Base-by-base conservation (phyloP, 2,113 vertebrate genomes). In the Aplodontia rufa region DNA sequence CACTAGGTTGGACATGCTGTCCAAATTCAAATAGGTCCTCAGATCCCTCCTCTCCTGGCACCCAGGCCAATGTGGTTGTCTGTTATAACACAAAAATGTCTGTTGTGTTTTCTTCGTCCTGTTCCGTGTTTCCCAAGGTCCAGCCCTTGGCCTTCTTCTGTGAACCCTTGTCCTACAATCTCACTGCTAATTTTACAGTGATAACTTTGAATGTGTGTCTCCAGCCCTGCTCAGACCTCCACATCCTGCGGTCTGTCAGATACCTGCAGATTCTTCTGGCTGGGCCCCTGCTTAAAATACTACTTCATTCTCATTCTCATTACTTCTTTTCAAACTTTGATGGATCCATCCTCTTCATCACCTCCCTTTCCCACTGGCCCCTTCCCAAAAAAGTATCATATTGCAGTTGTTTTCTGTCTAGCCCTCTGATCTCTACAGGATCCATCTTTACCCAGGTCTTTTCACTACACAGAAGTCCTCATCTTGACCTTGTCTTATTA, bases 241-340 rank as follows among this genome's bases (percentile, higher is more conserved):
- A 13, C 0, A 4, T 22, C 16, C n/a, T 13, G 28, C 35, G 16
- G 12, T 49, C 7, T 12, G 8, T 4, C 1, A 8, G 53, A 47
- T 1, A n/a, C 26, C 32, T 11, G n/a, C 14, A 53, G 28, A 24
- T 24, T 14, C 58, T 42, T 51, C 4, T 0, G 8, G 26, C 17
- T 16, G 49, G 69, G 79, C 16, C 3, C 28, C 6, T 53, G 58
- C 42, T 80, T 47, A n/a, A 69, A 42, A 49, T 40, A n/a, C n/a
- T n/a, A n/a, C 14, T 17, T 22, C 28, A 17, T 72, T 32, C 37
- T 78, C 51, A 30, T 8, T 55, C 53, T 14, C 22, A 24, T 30
- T 9, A 45, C 53, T 30, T 81, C 64, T 58, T 51, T 75, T 30
- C 84, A 87, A 20, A 71, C n/a, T 17, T 10, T 4, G 62, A 47